These are phyloP conservation scores for Spatula versicolor DNA, from an alignment of 2,797 vertebrate species.

Conservation along the genomic window DNA sequence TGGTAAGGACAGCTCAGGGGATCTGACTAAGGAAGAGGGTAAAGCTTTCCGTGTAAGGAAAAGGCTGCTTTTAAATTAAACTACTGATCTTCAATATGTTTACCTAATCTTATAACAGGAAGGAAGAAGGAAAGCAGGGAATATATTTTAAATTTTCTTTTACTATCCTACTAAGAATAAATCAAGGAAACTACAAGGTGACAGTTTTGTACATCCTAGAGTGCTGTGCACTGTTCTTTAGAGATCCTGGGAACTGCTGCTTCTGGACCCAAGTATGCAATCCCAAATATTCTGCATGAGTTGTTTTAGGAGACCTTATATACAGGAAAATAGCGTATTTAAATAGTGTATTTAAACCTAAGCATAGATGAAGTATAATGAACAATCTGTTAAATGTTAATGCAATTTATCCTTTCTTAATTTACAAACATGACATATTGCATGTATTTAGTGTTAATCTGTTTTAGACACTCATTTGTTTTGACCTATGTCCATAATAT, in stretches of 20 bases:
- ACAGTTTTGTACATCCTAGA: not conserved
- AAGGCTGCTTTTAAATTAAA: not conserved
- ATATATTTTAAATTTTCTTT: not conserved
- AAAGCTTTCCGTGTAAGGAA: not conserved
- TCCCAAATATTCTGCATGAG: not conserved
- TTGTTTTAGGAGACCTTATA: slow-evolving; percentile 30
- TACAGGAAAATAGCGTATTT: not conserved
- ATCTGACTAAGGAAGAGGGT: accelerated
- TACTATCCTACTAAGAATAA: not conserved
- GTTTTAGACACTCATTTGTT: slow-evolving; percentile 76
- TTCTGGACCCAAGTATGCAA: not conserved
- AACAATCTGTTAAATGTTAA: slow-evolving; percentile 75
- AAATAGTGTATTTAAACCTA: slow-evolving; percentile 59
- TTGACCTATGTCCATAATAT: slow-evolving; percentile 80
- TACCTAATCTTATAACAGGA: not conserved
- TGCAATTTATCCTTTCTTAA: slow-evolving; percentile 75
- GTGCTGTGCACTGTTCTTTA: not conserved
- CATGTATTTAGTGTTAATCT: slow-evolving; percentile 77
- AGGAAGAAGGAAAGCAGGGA: not conserved
- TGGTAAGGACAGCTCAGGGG: not conserved
- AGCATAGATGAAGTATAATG: slow-evolving; percentile 61
- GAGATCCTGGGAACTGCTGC: not conserved
- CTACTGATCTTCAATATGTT: not conserved
- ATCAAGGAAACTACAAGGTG: not conserved
- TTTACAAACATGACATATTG: slow-evolving; percentile 78